Conservation (phyloP, 2,888 invertebrate species). For the Drosophila vallismaia region DNA sequence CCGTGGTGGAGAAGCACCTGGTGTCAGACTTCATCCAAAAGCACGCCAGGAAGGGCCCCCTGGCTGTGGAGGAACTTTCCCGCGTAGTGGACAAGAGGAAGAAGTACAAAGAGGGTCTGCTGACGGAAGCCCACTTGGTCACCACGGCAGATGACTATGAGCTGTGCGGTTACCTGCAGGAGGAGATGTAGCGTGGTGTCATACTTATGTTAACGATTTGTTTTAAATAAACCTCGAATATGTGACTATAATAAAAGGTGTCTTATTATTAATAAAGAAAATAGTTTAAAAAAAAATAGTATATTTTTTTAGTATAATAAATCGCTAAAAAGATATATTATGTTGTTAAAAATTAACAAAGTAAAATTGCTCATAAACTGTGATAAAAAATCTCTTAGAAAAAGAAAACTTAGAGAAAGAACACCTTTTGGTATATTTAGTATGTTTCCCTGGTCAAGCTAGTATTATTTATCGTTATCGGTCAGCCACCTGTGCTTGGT, state of each 20-base stretch:
- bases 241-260: background rate
- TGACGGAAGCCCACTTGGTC: constrained; percentile 77
- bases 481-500: no score
- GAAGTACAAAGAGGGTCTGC: constrained; percentile 66
- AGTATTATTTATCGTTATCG: no score
- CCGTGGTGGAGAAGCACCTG: constrained; percentile 86
- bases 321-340: background rate
- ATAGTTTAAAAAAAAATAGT: background rate
- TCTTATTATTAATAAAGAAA: background rate
- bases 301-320: background rate
- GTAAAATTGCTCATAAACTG: background rate
- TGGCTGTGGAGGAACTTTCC: constrained; percentile 47
- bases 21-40: constrained; percentile 87
- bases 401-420: background rate
- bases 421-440: background rate
- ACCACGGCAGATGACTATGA: constrained; percentile 78
- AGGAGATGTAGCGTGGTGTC: constrained; percentile 51
- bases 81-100: constrained; percentile 48
- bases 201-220: constrained; percentile 22
- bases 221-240: constrained; percentile 50
- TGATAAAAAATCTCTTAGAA: background rate
- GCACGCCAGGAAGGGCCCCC: constrained; percentile 87
- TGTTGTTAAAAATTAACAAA: background rate
- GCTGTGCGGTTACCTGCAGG: constrained; percentile 76
- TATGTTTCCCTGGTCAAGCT: no score